Evolutionary conservation across 2,113 vertebrate species (phyloP), one percentile per base, ranked within the genome.

Genomic region (Pluvialis apricaria): DNA sequence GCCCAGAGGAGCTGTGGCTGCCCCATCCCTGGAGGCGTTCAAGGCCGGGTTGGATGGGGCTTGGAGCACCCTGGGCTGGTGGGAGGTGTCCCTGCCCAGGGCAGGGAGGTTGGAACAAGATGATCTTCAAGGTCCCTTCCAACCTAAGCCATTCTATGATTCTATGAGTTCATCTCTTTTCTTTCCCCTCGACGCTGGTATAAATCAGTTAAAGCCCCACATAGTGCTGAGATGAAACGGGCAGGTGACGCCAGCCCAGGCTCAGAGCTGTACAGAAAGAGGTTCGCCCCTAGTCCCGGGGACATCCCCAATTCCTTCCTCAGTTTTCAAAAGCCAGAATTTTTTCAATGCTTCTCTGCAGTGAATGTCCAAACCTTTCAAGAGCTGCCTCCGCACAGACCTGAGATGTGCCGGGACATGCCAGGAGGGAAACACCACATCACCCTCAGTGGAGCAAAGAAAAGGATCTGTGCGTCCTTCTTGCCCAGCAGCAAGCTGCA

Each of bases 381-480:
- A 64, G 24, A 57, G 73, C 26, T 72, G 52, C 38, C 54, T 19
- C n/a, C 3, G 0, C 8, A 20, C 68, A 68, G 45, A 24, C 22
- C 55, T 2, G 10, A 55, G 47, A 45, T 6, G 25, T 14, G 19
- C 45, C 21, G 15, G n/a, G 40, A 16, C 5, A 2, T 57, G 61
- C 24, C 28, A 0, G 15, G 12, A 13, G 32, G 19, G 28, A 36
- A 52, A 54, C 2, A 5, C 40, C 13, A 0, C 45, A 9, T 20
- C 45, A 28, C 60, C 7, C 0, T 9, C 31, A 54, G 29, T 5
- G 11, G 15, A 45, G 47, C 6, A 28, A 62, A 52, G 28, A 14
- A 40, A 44, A 17, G 21, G 70, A 47, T n/a, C 60, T 5, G 61
- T 15, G 51, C 40, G 9, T 42, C 61, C 25, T 54, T 19, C 44